These are phyloP conservation scores for Junonia oenone DNA, from an alignment of 2,888 invertebrate species.

Conservation along the genomic window DNA sequence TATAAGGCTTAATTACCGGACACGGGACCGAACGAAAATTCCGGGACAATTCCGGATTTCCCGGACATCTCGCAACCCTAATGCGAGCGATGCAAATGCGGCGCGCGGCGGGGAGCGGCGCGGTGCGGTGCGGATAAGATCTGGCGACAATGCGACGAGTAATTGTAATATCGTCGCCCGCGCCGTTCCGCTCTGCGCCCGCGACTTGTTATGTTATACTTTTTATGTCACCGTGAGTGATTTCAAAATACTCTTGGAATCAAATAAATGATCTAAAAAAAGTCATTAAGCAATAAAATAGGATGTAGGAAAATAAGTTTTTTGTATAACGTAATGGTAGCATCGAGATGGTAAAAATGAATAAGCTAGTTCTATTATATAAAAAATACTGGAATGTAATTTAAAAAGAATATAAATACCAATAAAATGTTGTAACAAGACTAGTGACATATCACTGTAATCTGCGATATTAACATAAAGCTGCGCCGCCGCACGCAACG, in stretches of 20 bases:
- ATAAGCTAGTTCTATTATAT: too few relatives aligned
- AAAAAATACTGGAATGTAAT: too few relatives aligned
- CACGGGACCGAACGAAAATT: too few relatives aligned
- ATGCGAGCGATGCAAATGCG: conserved; percentile 24
- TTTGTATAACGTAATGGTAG: background rate
- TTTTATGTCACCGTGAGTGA: background rate
- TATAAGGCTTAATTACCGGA: too few relatives aligned
- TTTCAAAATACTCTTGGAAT: background rate
- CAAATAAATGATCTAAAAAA: background rate
- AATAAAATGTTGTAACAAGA: background rate
- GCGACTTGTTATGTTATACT: background rate
- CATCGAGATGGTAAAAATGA: too few relatives aligned
- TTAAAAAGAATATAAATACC: too few relatives aligned
- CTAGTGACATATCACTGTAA: background rate
- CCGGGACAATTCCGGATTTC: too few relatives aligned
- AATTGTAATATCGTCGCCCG: conserved; percentile 34
- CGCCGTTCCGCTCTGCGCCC: conserved; percentile 25
- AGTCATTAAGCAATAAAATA: background rate
- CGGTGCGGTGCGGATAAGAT: conserved; percentile 30
- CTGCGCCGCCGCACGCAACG: background rate
- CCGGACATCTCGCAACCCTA: too few relatives aligned
- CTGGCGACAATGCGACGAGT: conserved; percentile 27
- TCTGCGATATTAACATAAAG: background rate
- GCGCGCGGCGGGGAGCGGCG: conserved; percentile 1
- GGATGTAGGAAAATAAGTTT: background rate